Base-by-base conservation (phyloP, 2,888 invertebrate species). In the Deilephila porcellus region DNA sequence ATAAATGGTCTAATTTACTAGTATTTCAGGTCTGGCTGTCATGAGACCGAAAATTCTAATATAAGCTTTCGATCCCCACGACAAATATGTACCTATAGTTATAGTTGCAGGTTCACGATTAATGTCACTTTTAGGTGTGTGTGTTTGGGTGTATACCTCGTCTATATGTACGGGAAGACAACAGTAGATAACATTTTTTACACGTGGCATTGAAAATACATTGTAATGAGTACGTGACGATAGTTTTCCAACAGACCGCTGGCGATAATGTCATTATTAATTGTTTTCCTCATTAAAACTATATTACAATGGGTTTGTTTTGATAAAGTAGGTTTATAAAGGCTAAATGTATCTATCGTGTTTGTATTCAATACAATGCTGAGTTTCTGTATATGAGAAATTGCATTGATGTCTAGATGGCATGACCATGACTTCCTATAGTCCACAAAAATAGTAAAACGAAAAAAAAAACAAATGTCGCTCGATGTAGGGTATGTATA, bases 251-350 rank as follows among this genome's bases (percentile, higher is more conserved):
- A 29, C 67, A 14, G 25, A 52, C 25, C 25, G 17, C 25, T 67
- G 20, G 37, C 25, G 45, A 25, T 52, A 67, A 52, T 52, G 64
- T 25, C n/a, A 11, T 63, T 63, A 63, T 62, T 64, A 20, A 64
- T 67, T 52, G 67, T 67, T 67, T 67, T 67, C 67, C 67, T 67
- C 67, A 52, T 45, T 25, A 67, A 67, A 52, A 67, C 25, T 67
- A 17, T 6, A 25, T 67, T 67, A 67, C 25, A 25, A 29, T 67
- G 52, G 14, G 20, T 25, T 52, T 45, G 52, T 64, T 64, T 37
- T 45, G 4, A 64, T 29, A n/a, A n/a, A 56, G 6, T n/a, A 56
- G 45, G 14, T 45, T 14, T 45, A 14, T 14, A 0, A 45, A 45
- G 14, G 11, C 45, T 45, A 2, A 0, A 1, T 45, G 14, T 45